These are phyloP conservation scores for Rallus limicola DNA, from an alignment of 2,113 vertebrate genomes.

Conservation along the genomic window DNA sequence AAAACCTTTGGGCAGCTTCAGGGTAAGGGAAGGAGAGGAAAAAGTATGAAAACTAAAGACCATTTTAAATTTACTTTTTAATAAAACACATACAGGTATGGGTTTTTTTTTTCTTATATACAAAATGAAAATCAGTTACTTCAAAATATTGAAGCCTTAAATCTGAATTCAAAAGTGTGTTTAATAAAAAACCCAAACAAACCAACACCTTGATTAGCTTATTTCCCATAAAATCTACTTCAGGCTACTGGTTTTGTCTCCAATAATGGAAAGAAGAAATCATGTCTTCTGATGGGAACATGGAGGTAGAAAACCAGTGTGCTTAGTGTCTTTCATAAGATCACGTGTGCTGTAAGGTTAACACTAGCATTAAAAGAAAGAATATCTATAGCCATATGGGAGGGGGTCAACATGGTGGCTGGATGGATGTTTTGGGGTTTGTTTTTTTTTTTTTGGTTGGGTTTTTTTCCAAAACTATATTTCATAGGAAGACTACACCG, in stretches of 20 bases:
- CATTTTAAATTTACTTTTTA: background rate
- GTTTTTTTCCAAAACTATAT: background rate
- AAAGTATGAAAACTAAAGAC: background rate
- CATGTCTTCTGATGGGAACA: background rate
- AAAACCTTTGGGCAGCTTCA: background rate
- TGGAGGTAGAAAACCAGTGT: background rate
- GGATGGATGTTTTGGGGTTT: background rate
- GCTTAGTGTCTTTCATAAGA: background rate
- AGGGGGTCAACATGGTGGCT: background rate
- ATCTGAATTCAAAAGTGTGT: background rate
- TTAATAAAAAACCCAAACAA: background rate
- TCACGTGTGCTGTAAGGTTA: background rate
- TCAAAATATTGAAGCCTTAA: background rate
- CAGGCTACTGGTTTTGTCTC: background rate
- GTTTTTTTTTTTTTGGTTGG: background rate
- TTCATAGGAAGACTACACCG: background rate
- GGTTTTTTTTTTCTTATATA: background rate
- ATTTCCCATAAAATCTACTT: background rate
- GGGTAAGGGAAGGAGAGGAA: background rate
- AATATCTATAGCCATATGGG: background rate
- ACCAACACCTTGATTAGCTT: background rate
- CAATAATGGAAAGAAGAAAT: background rate
- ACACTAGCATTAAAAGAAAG: background rate
- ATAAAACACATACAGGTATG: background rate
- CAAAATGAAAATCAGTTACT: background rate